These are phyloP conservation scores for Drosophila pseudoobscura DNA, from an alignment of 1,140 invertebrate genomes.

Conservation along the genomic window DNA sequence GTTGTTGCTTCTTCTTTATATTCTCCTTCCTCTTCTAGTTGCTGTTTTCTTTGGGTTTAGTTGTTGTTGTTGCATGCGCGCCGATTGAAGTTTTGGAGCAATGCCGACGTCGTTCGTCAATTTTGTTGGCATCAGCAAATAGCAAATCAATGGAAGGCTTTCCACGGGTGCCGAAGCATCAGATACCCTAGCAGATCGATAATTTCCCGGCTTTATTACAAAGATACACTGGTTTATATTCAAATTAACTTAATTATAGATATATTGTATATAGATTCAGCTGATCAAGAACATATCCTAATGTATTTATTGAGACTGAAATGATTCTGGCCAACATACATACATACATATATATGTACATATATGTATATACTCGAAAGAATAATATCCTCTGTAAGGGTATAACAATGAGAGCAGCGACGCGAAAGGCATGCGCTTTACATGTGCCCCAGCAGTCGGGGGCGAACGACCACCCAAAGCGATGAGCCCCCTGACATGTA, in stretches of 20 bases:
- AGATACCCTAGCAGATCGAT: too few relatives aligned
- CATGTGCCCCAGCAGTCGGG: constrained; percentile 37
- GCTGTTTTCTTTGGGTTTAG: constrained; percentile 32
- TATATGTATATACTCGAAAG: too few relatives aligned
- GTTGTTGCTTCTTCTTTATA: neutral
- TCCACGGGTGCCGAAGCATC: neutral
- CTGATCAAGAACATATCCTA: too few relatives aligned
- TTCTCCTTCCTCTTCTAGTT: constrained; percentile 6
- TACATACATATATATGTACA: too few relatives aligned
- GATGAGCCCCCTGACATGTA: constrained; percentile 2
- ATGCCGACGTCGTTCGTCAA: constrained; percentile 80
- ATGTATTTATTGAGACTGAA: too few relatives aligned
- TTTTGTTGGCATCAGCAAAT: constrained; percentile 81
- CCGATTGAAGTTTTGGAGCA: constrained; percentile 77
- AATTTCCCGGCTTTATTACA: too few relatives aligned
- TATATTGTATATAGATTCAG: too few relatives aligned
- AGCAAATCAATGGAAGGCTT: constrained; percentile 46
- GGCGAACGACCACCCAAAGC: constrained; percentile 60
- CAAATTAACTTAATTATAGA: too few relatives aligned
- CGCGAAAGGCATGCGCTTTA: constrained; percentile 53
- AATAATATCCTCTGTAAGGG: too few relatives aligned
- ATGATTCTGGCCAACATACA: too few relatives aligned
- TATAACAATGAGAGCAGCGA: constrained; percentile 43
- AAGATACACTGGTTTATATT: too few relatives aligned
- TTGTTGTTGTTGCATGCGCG: constrained; percentile 34